Evolutionary conservation across 2,888 invertebrate genomes (phyloP).

Genomic region (Xiphydria camelus): DNA sequence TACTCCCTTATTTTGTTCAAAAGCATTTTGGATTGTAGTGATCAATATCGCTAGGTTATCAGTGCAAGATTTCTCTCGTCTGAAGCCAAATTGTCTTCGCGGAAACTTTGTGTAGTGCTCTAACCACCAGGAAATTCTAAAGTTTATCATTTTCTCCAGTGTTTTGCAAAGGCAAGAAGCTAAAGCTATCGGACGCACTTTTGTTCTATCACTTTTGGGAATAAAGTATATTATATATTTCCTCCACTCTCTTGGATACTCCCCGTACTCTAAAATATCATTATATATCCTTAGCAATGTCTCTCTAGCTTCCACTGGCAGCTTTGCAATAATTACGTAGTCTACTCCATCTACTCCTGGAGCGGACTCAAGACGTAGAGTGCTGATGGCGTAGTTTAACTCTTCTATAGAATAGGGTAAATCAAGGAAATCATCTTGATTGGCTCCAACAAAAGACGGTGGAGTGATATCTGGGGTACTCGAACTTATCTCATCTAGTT

Average conservation of each 20-base stretch:
- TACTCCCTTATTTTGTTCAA: constrained; percentile 2
- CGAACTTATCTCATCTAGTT: constrained; percentile 4
- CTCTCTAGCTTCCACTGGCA: background rate
- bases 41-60: constrained; percentile 13
- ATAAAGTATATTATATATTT: constrained; percentile 11
- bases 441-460: constrained; percentile 2
- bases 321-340: constrained; percentile 8
- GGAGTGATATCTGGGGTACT: background rate
- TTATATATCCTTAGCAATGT: constrained; percentile 9
- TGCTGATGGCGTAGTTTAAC: constrained; percentile 11
- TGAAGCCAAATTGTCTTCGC: background rate
- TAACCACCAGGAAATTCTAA: constrained; percentile 10
- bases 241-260: constrained; percentile 9
- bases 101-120: constrained; percentile 1
- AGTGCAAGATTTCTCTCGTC: constrained; percentile 11
- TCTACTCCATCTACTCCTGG: constrained; percentile 16
- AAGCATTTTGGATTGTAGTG: constrained; percentile 12
- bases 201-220: constrained; percentile 6
- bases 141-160: constrained; percentile 14
- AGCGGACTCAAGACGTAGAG: constrained; percentile 11
- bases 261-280: constrained; percentile 1
- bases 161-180: constrained; percentile 14
- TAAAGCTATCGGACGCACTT: constrained; percentile 14
- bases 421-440: constrained; percentile 7
- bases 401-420: constrained; percentile 8